These are phyloP conservation scores for Albula glossodonta DNA, from an alignment of 2,113 vertebrate genomes.

Conservation along the genomic window DNA sequence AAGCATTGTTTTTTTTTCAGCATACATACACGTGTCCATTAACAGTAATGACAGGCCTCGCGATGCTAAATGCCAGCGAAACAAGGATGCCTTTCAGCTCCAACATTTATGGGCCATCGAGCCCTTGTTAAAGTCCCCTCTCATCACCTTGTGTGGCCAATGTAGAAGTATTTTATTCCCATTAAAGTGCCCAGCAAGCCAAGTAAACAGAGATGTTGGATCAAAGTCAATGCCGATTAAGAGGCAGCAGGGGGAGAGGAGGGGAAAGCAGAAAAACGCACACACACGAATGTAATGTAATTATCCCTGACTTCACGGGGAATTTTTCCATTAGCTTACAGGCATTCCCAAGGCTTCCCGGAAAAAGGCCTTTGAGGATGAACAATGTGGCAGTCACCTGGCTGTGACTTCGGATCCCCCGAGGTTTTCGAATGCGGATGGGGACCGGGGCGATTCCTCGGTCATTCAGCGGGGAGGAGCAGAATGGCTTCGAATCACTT, in stretches of 20 bases:
- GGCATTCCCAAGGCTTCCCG: background rate
- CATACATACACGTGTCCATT: slow-evolving; percentile 2
- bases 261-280: background rate
- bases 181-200: background rate
- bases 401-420: background rate
- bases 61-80: slow-evolving; percentile 25
- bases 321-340: background rate
- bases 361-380: background rate
- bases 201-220: background rate
- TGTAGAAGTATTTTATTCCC: background rate
- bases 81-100: slow-evolving; percentile 8
- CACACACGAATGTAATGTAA: background rate
- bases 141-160: slow-evolving; percentile 37
- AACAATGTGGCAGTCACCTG: background rate
- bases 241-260: background rate
- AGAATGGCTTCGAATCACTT: background rate
- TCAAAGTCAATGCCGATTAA: background rate
- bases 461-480: background rate
- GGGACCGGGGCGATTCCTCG: background rate
- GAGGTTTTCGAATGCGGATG: background rate
- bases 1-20: slow-evolving; percentile 7
- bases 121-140: slow-evolving; percentile 25
- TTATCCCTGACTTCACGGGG: background rate
- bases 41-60: slow-evolving; percentile 15
- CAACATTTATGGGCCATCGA: slow-evolving; percentile 23